Conservation (phyloP, 2,113 vertebrate genomes). For the Pangasianodon hypophthalmus region DNA sequence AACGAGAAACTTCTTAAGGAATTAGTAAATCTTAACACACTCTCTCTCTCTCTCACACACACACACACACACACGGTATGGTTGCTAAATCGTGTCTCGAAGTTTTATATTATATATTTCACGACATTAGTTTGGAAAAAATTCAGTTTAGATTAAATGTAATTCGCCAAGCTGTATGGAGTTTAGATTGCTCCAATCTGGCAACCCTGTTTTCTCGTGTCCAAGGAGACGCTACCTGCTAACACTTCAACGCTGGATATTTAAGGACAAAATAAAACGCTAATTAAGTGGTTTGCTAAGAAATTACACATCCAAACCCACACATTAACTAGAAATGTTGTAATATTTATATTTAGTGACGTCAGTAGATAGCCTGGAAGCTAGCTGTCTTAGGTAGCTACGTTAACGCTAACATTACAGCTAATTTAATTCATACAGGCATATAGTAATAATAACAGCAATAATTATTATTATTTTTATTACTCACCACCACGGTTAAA, state of each 20-base stretch:
- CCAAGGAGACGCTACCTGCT: conserved; percentile 13
- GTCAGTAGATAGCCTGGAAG: not conserved
- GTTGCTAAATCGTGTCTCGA: not conserved
- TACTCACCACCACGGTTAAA: conserved; percentile 90
- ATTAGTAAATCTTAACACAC: not conserved
- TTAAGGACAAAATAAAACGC: not conserved
- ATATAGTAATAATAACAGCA: not conserved
- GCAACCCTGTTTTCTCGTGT: conserved; percentile 14
- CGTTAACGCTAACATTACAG: not conserved
- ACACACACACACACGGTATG: no score
- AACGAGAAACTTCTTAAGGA: not conserved
- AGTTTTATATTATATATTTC: not conserved
- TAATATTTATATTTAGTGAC: not conserved
- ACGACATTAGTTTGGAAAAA: not conserved
- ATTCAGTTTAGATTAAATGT: not conserved
- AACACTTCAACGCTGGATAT: not conserved
- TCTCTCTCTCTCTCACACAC: no score
- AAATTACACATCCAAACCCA: not conserved
- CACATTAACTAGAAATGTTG: not conserved
- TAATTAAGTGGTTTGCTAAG: not conserved
- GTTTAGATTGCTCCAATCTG: not conserved
- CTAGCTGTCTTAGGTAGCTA: not conserved
- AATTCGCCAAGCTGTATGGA: accelerated
- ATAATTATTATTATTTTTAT: not conserved
- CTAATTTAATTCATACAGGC: no score